phyloP scores from a whole-genome alignment of 2,888 invertebrate genomes.

The Eristalinus sepulchralis region DNA sequence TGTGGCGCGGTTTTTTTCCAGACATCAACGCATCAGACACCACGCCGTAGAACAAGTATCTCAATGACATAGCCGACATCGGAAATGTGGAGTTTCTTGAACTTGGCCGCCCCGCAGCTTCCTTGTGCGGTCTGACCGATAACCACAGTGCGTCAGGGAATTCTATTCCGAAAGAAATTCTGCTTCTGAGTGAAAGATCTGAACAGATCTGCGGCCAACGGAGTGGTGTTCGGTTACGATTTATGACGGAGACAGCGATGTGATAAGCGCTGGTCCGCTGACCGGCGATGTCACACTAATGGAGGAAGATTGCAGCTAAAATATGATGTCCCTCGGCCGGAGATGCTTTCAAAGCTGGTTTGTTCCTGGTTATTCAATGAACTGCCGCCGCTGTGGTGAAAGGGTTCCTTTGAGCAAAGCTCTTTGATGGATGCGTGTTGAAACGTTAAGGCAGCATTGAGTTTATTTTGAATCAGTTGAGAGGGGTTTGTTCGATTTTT shows the following conservation, averaged over 20 bases:
- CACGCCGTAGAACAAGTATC: conserved; percentile 2
- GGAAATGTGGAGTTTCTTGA: conserved; percentile 30
- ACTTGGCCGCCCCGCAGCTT: conserved; percentile 10
- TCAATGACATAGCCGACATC: neutral
- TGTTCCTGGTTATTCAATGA: neutral
- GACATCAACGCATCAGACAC: neutral
- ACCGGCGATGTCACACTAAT: neutral
- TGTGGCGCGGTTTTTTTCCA: neutral
- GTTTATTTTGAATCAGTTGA: too few species aligned
- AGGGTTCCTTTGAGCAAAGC: neutral
- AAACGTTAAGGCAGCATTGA: too few species aligned
- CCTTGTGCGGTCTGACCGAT: conserved; percentile 38
- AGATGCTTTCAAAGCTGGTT: neutral
- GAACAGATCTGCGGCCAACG: conserved; percentile 20
- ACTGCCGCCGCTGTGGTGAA: neutral
- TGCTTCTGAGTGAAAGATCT: conserved; percentile 21
- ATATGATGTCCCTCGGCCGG: neutral
- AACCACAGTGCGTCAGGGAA: conserved; percentile 28
- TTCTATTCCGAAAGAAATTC: too few species aligned
- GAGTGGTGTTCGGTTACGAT: conserved; percentile 3
- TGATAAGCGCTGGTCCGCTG: neutral
- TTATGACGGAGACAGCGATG: neutral
- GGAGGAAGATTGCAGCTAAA: neutral
- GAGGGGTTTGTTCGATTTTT: too few species aligned
- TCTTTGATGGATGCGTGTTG: too few species aligned